Conservation (phyloP, 1,140 invertebrate genomes). For the Hyphantria cunea region DNA sequence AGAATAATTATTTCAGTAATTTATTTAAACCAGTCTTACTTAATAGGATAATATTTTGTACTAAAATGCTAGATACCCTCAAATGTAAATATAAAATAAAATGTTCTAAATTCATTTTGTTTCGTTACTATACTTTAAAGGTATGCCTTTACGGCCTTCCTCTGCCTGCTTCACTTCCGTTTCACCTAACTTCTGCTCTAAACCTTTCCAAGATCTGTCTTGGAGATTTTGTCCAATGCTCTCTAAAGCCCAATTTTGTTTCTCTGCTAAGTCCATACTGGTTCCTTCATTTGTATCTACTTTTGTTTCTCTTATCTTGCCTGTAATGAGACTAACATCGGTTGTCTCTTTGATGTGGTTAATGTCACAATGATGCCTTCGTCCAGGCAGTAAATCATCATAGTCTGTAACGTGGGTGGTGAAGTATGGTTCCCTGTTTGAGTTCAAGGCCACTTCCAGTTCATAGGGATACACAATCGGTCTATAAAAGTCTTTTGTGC, state of each 20-base stretch:
- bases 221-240: constrained; percentile 83
- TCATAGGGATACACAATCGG: constrained; percentile 96
- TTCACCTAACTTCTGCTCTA: constrained; percentile 87
- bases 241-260: constrained; percentile 77
- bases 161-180: constrained; percentile 83
- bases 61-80: constrained; percentile 9
- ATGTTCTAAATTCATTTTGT: constrained; percentile 48
- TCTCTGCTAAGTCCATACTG: constrained; percentile 55
- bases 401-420: constrained; percentile 89
- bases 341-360: constrained; percentile 78
- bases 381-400: constrained; percentile 87
- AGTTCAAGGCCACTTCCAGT: constrained; percentile 93
- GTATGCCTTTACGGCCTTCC: constrained; percentile 86
- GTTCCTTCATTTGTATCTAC: constrained; percentile 45
- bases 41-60: constrained; percentile 30
- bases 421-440: constrained; percentile 82
- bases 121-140: constrained; percentile 81
- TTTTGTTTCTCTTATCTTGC: constrained; percentile 82
- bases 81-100: constrained; percentile 35
- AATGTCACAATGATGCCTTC: constrained; percentile 79
- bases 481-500: constrained; percentile 93
- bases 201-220: constrained; percentile 87
- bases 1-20: constrained; percentile 12
- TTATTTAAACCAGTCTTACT: constrained; percentile 31
- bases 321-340: constrained; percentile 88